Evolutionary conservation across 2,113 vertebrate genomes (phyloP).

Genomic region (Notarius quadriscutis): DNA sequence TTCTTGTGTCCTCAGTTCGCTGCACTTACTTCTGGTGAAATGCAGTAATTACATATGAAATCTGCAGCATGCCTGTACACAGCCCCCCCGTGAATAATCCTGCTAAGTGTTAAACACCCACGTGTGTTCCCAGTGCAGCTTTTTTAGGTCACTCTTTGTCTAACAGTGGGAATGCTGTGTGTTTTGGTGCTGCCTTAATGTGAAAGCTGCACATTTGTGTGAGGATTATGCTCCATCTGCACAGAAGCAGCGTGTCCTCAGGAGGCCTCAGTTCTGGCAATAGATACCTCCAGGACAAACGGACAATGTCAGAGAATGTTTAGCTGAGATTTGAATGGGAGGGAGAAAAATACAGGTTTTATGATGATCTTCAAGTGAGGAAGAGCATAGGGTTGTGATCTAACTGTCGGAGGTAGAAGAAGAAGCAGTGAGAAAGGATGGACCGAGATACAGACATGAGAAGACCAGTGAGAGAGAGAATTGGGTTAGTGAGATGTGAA

Average conservation of each 20-base stretch:
- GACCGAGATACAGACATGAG: background rate
- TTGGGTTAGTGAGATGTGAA: background rate
- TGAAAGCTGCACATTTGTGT: conserved; percentile 32
- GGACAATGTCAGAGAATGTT: conserved; percentile 27
- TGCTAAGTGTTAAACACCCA: conserved; percentile 12
- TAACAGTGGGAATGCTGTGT: conserved; percentile 17
- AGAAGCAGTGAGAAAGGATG: background rate
- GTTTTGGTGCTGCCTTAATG: conserved; percentile 41
- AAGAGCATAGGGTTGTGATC: background rate
- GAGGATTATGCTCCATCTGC: conserved; percentile 48
- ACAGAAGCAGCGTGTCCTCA: conserved; percentile 10
- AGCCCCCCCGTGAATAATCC: conserved; percentile 11
- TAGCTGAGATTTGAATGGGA: background rate
- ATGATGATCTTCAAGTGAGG: background rate
- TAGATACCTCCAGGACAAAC: conserved; percentile 34
- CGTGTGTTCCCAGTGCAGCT: conserved; percentile 18
- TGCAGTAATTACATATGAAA: conserved; percentile 1
- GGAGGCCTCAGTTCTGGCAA: conserved; percentile 7
- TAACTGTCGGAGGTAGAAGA: background rate
- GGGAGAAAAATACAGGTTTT: background rate
- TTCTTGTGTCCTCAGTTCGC: background rate
- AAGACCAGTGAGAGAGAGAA: background rate
- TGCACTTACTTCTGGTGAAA: conserved; percentile 12
- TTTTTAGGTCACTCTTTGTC: conserved; percentile 42
- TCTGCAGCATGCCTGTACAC: conserved; percentile 6